Evolutionary conservation across 2,888 invertebrate species (phyloP), one percentile per base, ranked within the genome.

Genomic region (Fragum sueziense): DNA sequence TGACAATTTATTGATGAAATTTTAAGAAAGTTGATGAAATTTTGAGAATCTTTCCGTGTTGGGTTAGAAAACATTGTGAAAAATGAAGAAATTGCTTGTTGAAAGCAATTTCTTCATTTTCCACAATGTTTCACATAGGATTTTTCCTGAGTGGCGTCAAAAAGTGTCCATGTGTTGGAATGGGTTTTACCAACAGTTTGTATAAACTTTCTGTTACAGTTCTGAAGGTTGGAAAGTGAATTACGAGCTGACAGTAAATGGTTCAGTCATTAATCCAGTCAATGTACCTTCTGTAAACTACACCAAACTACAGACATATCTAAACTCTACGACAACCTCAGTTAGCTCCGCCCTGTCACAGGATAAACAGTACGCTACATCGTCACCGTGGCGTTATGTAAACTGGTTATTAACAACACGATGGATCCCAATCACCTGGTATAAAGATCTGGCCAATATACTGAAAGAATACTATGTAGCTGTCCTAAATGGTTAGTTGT

Each of bases 351-450:
- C 14, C 17, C 41, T 65, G 25, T 41, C 52, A 51, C 14, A 25
- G 76, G 51, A 34, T 68, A 11, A 54, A 51, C 59, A 70, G 59
- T 34, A 33, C 31, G 22, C 34, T 31, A 41, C 33, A 20, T 61
- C 69, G 22, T 59, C 80, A n/a, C 61, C 80, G n/a, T 82, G 78
- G 78, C 51, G 78, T 57, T 79, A 83, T 69, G 73, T 79, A 57
- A 41, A 79, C 22, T 82, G 84, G 57, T 31, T 87, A 51, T 82
- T 80, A 25, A 76, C 84, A 2, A 57, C 51, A n/a, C 75, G 79
- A 57, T 85, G 87, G 87, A 78, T 87, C 11, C 77, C 85, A 22
- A 52, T 78, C 6, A 74, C 74, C 14, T 77, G 81, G 61, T 86
- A 85, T 34, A 52, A 52, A 22, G 54, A 54, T 33, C 34, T 70